Evolutionary conservation across 1,140 invertebrate genomes (phyloP), one percentile per base, ranked within the genome.

Genomic region (Drosophila punjabiensis): DNA sequence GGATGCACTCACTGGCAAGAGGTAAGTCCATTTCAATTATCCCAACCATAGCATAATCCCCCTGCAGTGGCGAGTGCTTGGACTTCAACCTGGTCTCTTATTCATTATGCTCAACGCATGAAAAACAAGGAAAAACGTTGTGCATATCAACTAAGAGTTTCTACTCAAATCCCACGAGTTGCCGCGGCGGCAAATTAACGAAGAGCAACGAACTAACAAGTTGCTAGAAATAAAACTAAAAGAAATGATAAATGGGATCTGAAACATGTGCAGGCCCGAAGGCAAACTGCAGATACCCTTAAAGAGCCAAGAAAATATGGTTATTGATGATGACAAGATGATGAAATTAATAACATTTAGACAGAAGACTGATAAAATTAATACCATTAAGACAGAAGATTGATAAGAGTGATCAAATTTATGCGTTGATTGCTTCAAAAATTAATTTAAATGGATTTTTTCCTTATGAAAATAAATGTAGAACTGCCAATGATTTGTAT

Each of bases 1-100:
- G 55, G 88, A 93, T 62, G 81, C 89, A 7, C 65, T 76, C 13
- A 93, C 91, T 3, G 92, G 92, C 55, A 93, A 92, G 53, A 92
- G 91, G 91, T 92, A 45, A 77, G 91, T 89, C 33, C 11, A 20
- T 43, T 16, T 59, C 33, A 20, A 47, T 71, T 73, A n/a, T 53
- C 16, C 20, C 37, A 14, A 32, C 37, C 24, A 37, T 28, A 50
- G 1, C 24, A 37, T 18, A n/a, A 39, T 56, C 11, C 20, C 9
- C 7, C 1, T 8, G 41, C 55, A 62, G 71, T 45, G 62, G 62
- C 78, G 66, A 66, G 76, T 80, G 77, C 77, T 20, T 56, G 64
- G 64, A 62, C 64, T 67, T 59, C 18, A 52, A 37, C 60, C 30
- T 39, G 41, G 39, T 39, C 20, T n/a, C 76, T 62, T 59, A 64